phyloP scores from a whole-genome alignment of 2,113 vertebrate genomes.

The Cromileptes altivelis region DNA sequence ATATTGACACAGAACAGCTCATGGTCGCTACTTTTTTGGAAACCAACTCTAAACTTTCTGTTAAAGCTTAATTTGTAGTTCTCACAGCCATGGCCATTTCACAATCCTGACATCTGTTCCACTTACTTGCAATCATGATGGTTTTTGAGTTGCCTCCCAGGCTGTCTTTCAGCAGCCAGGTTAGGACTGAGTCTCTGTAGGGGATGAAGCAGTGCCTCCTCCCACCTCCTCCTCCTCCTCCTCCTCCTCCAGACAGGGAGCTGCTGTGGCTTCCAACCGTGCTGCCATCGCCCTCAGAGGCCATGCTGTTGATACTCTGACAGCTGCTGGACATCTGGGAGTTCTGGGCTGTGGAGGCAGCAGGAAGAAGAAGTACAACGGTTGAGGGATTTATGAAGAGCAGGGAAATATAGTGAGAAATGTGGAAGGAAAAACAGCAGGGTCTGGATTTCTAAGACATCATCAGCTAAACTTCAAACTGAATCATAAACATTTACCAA shows the following conservation, averaged over 20 bases:
- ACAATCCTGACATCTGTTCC: background rate
- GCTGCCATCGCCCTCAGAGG: constrained; percentile 88
- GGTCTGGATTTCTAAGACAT: background rate
- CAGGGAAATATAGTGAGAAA: background rate
- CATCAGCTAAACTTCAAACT: too few species aligned
- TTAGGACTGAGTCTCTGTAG: constrained; percentile 96
- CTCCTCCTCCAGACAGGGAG: constrained; percentile 79
- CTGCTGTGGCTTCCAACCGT: constrained; percentile 83
- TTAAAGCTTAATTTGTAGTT: background rate
- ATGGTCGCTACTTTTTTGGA: background rate
- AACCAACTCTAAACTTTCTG: background rate
- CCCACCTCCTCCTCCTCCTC: constrained; percentile 69
- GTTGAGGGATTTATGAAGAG: background rate
- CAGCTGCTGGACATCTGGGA: constrained; percentile 95
- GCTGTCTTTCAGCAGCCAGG: constrained; percentile 98
- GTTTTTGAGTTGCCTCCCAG: constrained; percentile 98
- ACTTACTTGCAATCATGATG: constrained; percentile 98
- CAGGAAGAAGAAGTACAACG: background rate
- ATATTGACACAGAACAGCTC: background rate
- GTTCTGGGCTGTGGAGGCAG: constrained; percentile 90
- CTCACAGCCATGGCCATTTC: background rate
- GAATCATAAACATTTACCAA: constrained; percentile 85
- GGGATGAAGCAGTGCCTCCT: constrained; percentile 92
- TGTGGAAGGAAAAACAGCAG: background rate
- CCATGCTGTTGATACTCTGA: constrained; percentile 92